phyloP scores from a whole-genome alignment of 2,113 vertebrate genomes.

The Anseranas semipalmata region DNA sequence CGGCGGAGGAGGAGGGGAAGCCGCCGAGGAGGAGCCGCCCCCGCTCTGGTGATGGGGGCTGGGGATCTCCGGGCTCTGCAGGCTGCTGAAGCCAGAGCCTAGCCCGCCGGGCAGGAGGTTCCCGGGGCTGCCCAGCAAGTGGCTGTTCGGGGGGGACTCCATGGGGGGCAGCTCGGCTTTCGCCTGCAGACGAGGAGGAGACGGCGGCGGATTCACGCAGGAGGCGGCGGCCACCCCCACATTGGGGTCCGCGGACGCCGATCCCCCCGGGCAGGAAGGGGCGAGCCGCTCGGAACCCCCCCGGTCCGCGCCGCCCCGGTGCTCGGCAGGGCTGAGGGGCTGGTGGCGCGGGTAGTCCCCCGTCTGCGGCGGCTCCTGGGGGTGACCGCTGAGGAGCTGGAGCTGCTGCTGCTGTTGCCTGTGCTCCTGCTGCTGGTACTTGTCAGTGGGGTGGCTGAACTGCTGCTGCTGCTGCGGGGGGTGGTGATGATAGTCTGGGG shows the following conservation, averaged over 20 bases:
- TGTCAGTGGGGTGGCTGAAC: conserved; percentile 77
- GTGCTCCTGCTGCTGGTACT: conserved; percentile 77
- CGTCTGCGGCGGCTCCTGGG: conserved; percentile 72
- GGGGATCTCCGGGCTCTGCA: conserved; percentile 87
- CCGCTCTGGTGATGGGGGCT: conserved; percentile 74
- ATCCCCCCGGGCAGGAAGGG: conserved; percentile 74
- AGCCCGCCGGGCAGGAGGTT: conserved; percentile 84
- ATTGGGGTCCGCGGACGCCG: conserved; percentile 54
- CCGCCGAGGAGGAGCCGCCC: conserved; percentile 82
- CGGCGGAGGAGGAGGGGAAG: conserved; percentile 81
- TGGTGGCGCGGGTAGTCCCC: conserved; percentile 70
- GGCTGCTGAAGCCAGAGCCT: conserved; percentile 85
- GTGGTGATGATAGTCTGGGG: conserved; percentile 65
- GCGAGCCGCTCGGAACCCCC: conserved; percentile 52
- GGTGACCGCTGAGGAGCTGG: conserved; percentile 71
- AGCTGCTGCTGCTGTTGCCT: conserved; percentile 70
- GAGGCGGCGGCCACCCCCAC: conserved; percentile 63
- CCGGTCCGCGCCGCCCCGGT: conserved; percentile 51
- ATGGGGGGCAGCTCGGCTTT: conserved; percentile 73
- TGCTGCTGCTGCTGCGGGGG: conserved; percentile 64
- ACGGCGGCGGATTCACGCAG: conserved; percentile 63
- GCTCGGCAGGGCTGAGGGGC: conserved; percentile 56
- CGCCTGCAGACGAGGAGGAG: conserved; percentile 64
- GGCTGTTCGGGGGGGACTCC: conserved; percentile 83
- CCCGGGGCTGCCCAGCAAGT: conserved; percentile 81